Base-by-base conservation (phyloP, 92 coral and sea anemone species). In the Actinernus sp. region DNA sequence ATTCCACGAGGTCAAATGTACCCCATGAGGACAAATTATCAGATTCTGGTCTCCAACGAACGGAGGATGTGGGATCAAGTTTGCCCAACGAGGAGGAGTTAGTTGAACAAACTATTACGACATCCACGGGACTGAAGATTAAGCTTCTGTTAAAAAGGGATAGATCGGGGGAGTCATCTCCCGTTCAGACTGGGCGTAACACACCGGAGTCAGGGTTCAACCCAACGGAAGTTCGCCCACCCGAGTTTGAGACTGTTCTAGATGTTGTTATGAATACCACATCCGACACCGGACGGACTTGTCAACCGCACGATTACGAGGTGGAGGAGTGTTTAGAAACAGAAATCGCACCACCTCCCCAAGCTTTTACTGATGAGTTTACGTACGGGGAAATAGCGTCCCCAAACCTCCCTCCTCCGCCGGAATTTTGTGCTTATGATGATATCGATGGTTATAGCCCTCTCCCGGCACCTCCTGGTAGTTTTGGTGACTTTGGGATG, bases 361-460 rank as follows among this genome's bases (percentile, higher is more conserved):
- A 72, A 20, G 68, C 40, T 17, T 88, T 86, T 58, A 61, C 73
- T 14, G 65, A 80, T 61, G 31, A 29, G 31, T 39, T 45, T 11
- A 50, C 31, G 17, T 17, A 55, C 49, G 70, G 39, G 30, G 89
- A 65, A 16, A 55, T 63, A 25, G 63, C 89, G 3, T 90, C 97
- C 22, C 92, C 92, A 2, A 62, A 88, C 16, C 71, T 90, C 12
- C 92, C 97, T 27, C 97, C 97, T 24, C 97, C 97, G 18, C 97
- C 92, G 10, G 92, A 90, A 32, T 90, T 90, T 57, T 43, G 22
- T 10, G 62, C 64, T 8, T 17, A 29, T 18, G 11, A 18, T 2
- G 55, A 68, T 43, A 26, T n/a, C 39, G 53, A 53, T 30, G 45
- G 34, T 23, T 26, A 13, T 25, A 65, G 72, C 50, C 72, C 72